Percentiles rank a stretch among this genome's conserved stretches.
These are phyloP conservation scores for Eretmocerus hayati DNA, from an alignment of 2,888 invertebrate genomes.

Conservation along the genomic window DNA sequence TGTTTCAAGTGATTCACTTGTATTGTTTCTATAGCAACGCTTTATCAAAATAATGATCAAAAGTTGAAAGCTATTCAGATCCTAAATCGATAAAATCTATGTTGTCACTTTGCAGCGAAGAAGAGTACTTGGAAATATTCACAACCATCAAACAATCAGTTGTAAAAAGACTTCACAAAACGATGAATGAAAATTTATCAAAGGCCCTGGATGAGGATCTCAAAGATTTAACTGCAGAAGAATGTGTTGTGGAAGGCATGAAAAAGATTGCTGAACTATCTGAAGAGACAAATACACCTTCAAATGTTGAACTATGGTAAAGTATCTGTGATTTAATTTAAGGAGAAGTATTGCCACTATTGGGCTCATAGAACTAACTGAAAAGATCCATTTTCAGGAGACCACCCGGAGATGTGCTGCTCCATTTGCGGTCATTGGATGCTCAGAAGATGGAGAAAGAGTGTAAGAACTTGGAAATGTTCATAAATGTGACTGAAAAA, in stretches of 20 bases:
- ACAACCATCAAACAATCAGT: slow-evolving; percentile 24
- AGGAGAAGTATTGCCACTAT: too few relatives aligned
- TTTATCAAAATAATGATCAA: too few relatives aligned
- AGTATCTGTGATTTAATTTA: too few relatives aligned
- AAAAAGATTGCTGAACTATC: slow-evolving; percentile 26
- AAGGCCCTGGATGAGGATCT: slow-evolving; percentile 29
- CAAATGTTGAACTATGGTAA: slow-evolving; percentile 31
- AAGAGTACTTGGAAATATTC: slow-evolving; percentile 31
- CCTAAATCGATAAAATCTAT: too few relatives aligned
- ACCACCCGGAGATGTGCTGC: slow-evolving; percentile 36
- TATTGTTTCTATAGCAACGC: too few relatives aligned
- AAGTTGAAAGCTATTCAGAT: too few relatives aligned
- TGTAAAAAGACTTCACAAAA: slow-evolving; percentile 28
- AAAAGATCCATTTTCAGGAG: slow-evolving; percentile 29
- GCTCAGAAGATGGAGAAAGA: slow-evolving; percentile 29
- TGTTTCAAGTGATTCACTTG: not conserved
- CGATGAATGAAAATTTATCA: slow-evolving; percentile 29
- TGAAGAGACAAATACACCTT: slow-evolving; percentile 24
- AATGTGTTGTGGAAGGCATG: slow-evolving; percentile 28
- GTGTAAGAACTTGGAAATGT: slow-evolving; percentile 25
- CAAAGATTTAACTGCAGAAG: slow-evolving; percentile 30
- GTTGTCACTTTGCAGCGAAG: too few relatives aligned
- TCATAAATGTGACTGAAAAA: slow-evolving; percentile 28
- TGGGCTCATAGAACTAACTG: too few relatives aligned
- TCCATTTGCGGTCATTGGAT: slow-evolving; percentile 34